A percentile compares a stretch with the other conserved stretches of the same genome.
Evolutionary conservation across 2,113 vertebrate genomes (phyloP).

Genomic region (Eubucco bourcierii): DNA sequence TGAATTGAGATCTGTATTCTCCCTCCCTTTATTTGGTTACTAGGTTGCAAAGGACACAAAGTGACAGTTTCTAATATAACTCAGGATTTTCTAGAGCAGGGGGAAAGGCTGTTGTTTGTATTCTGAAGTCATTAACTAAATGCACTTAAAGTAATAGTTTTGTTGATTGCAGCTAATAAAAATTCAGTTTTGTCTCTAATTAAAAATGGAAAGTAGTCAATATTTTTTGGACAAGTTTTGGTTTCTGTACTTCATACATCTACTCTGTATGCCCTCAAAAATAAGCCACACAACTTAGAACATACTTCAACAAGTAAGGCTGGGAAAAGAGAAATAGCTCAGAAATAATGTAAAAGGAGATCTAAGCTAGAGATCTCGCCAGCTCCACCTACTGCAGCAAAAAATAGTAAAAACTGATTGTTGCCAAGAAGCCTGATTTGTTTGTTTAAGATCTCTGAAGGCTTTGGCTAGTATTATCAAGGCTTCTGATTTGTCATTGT

Average conservation of each 20-base stretch:
- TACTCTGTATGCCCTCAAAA: background rate
- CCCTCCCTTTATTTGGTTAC: background rate
- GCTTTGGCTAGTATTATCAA: background rate
- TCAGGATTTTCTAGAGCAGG: background rate
- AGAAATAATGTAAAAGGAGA: background rate
- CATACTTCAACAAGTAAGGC: background rate
- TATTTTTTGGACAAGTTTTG: background rate
- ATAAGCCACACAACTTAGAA: background rate
- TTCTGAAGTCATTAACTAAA: background rate
- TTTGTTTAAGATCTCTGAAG: background rate
- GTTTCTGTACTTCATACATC: background rate
- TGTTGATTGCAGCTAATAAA: background rate
- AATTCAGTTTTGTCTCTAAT: background rate
- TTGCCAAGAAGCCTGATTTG: background rate
- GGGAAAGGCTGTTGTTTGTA: background rate
- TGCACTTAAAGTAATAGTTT: background rate
- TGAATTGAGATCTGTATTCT: background rate
- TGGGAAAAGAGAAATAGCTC: background rate
- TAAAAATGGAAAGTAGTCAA: background rate
- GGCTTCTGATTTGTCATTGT: background rate
- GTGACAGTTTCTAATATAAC: background rate
- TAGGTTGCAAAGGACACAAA: background rate
- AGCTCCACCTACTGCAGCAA: background rate
- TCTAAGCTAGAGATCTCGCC: background rate
- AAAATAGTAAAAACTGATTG: background rate